Percentiles rank a stretch among this genome's conserved stretches.
phyloP scores from a whole-genome alignment of 2,797 vertebrate genomes.

The Gambelia wislizenii region DNA sequence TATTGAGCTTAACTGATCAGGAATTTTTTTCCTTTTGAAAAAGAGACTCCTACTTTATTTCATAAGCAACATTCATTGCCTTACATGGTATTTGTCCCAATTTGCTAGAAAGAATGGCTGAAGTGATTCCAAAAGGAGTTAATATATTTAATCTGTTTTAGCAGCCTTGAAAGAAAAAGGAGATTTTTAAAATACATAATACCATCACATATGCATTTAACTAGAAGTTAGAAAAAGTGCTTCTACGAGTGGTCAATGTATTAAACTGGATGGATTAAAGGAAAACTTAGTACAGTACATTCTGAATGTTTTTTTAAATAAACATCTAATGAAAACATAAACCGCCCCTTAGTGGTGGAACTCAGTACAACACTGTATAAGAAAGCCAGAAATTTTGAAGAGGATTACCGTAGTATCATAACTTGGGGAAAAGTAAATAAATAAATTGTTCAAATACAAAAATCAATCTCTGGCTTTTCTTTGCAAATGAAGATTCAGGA shows the following conservation, averaged over 20 bases:
- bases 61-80: not conserved
- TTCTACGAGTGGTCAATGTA: not conserved
- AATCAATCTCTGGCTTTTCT: too few species aligned
- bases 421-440: too few species aligned
- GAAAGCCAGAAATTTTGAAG: slow-evolving; percentile 1
- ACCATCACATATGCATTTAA: not conserved
- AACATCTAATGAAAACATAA: slow-evolving; percentile 12
- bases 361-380: slow-evolving; percentile 31
- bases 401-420: not conserved
- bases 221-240: not conserved
- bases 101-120: not conserved
- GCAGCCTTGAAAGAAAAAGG: not conserved
- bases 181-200: not conserved
- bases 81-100: not conserved
- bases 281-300: not conserved
- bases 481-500: too few species aligned
- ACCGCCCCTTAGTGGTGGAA: not conserved
- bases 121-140: not conserved
- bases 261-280: not conserved
- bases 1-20: not conserved
- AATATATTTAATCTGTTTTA: not conserved
- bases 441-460: not conserved
- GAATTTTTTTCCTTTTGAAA: not conserved
- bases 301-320: not conserved
- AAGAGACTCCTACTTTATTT: not conserved